Evolutionary conservation across 2,797 vertebrate species (phyloP).

Genomic region (Silurus aristotelis): DNA sequence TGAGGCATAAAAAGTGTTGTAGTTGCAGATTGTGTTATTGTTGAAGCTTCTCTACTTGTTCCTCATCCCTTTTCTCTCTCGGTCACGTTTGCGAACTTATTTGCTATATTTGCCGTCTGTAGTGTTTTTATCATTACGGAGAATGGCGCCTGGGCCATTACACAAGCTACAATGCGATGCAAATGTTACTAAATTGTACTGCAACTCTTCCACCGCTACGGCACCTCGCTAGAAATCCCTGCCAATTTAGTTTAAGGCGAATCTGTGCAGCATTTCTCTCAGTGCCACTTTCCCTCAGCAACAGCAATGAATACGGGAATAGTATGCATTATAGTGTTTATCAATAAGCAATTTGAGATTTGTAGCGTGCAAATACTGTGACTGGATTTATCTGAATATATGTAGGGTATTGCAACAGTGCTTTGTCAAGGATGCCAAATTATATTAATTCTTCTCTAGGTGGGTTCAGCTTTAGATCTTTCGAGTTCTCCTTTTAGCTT

Average conservation of each 20-base stretch:
- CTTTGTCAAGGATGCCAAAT: not conserved
- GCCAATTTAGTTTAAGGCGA: constrained; percentile 41
- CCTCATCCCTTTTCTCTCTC: constrained; percentile 37
- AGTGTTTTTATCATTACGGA: constrained; percentile 57
- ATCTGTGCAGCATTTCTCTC: constrained; percentile 37
- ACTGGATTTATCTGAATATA: constrained; percentile 7
- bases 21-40: constrained; percentile 75
- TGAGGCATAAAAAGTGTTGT: constrained; percentile 66
- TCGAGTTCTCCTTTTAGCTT: not conserved
- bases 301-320: constrained; percentile 27
- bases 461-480: not conserved
- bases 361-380: constrained; percentile 11
- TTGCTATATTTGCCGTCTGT: constrained; percentile 61
- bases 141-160: constrained; percentile 59
- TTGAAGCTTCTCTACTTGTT: constrained; percentile 62
- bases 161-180: constrained; percentile 57
- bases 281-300: constrained; percentile 31
- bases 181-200: constrained; percentile 57
- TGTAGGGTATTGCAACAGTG: not conserved
- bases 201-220: constrained; percentile 36
- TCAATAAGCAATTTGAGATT: not conserved
- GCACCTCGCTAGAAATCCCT: constrained; percentile 45
- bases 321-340: constrained; percentile 16
- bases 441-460: not conserved
- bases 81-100: constrained; percentile 53